Evolutionary conservation across 2,888 invertebrate genomes (phyloP), one percentile per base, ranked within the genome.

Genomic region (Minunthozetes semirufus): DNA sequence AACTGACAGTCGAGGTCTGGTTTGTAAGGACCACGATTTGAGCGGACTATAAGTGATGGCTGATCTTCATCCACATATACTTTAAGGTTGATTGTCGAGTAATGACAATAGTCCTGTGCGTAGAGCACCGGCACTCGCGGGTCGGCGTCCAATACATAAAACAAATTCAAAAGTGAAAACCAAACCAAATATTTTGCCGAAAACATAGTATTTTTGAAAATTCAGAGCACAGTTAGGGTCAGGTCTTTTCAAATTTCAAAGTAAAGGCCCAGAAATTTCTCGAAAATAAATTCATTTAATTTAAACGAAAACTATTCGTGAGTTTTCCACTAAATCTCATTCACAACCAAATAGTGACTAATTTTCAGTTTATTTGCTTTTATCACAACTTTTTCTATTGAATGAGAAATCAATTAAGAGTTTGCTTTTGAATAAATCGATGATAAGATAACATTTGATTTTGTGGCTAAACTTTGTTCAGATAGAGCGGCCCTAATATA

Each of bases 1-100:
- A 68, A 5, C 68, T 42, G 68, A 68, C 68, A 68, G 46, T 68
- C 68, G 19, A 38, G n/a, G n/a, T 68, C 42, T 19, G 68, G 33
- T 19, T 9, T 15, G 46, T 68, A 68, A n/a, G 42, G 25, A 13
- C 68, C 46, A 11, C 46, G 38, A 68, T 22, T 42, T 42, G 38
- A 33, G 1, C 68, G 27, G 22, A 68, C 22, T 0, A 68, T 42
- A 2, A 68, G 15, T 15, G 38, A 38, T 5, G 17, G 22, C 15
- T 46, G 38, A 0, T 68, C 19, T 1, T 68, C 42, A 22, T 68
- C 11, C 38, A 68, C 1, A 68, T 68, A 33, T 1, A 68, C 46
- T 33, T 19, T 42, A 68, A 11, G 9, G 19, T 68, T 68, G 19
- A 68, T 68, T 22, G 68, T 68, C 42, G 17, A 15, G 1, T 17